A percentile compares a stretch with the other conserved stretches of the same genome.
Conservation (phyloP, 2,797 vertebrate species). For the Lepilemur septentrionalis region DNA sequence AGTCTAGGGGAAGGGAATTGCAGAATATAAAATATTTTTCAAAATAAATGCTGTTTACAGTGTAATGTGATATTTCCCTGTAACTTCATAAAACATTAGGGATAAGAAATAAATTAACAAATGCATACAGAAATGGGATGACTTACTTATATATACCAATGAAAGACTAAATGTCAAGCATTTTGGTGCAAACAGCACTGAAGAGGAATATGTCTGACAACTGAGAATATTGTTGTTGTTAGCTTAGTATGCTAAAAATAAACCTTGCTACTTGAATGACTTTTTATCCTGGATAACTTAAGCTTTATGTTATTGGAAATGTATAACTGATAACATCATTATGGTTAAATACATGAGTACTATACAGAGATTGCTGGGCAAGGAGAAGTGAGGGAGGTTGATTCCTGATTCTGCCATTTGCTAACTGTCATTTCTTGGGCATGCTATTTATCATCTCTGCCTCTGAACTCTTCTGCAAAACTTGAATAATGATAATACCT, state of each 20-base stretch:
- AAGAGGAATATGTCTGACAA: not conserved
- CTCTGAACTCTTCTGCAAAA: not conserved
- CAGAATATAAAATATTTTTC: not conserved
- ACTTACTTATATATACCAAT: not conserved
- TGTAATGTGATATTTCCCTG: not conserved
- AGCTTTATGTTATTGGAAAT: not conserved
- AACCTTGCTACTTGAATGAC: not conserved
- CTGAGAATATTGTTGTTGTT: not conserved
- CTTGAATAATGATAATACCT: not conserved
- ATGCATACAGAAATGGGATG: not conserved
- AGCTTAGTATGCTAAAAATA: not conserved
- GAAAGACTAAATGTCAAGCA: not conserved
- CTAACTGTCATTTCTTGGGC: not conserved
- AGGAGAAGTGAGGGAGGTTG: fast-evolving
- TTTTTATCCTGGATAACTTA: not conserved
- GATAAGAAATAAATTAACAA: not conserved
- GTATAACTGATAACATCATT: not conserved
- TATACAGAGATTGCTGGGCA: not conserved
- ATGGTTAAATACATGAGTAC: not conserved
- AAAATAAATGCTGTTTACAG: not conserved
- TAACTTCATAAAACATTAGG: not conserved
- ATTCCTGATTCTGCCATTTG: not conserved
- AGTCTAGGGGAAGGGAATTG: not conserved
- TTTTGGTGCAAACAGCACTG: not conserved
- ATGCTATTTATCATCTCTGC: not conserved